Evolutionary conservation across 2,113 vertebrate species (phyloP).

Genomic region (Pseudorectes ferrugineus): DNA sequence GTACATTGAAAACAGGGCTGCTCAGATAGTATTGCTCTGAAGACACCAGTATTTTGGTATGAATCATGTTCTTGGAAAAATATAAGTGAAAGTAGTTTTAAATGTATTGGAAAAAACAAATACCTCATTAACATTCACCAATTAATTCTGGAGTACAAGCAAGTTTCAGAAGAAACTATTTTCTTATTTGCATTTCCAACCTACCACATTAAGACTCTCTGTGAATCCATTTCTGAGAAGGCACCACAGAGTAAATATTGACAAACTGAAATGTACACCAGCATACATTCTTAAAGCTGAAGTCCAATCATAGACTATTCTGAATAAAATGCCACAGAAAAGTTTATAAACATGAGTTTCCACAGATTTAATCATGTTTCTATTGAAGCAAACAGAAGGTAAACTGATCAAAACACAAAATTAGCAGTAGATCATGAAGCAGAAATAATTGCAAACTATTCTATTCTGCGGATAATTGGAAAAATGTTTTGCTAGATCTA

Average conservation of each 20-base stretch:
- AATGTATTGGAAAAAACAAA: neutral
- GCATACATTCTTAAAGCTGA: neutral
- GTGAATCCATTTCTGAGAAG: neutral
- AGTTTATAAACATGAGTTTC: neutral
- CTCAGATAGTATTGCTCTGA: neutral
- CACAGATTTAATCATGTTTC: neutral
- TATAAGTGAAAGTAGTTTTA: neutral
- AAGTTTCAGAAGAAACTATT: neutral
- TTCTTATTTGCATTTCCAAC: neutral
- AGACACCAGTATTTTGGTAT: neutral
- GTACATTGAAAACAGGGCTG: neutral
- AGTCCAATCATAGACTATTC: neutral
- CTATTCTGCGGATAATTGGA: conserved; percentile 48
- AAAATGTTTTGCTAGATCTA: conserved; percentile 53
- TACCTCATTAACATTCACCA: neutral
- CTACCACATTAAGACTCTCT: neutral
- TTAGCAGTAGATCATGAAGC: neutral
- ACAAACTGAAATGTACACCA: neutral
- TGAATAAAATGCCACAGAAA: neutral
- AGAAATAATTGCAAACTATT: neutral
- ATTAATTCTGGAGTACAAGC: neutral
- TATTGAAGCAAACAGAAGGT: neutral
- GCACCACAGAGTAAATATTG: neutral
- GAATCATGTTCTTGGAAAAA: neutral
- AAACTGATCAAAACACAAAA: neutral